Evolutionary conservation across 2,113 vertebrate genomes (phyloP).

Genomic region (Syngnathoides biaculeatus): DNA sequence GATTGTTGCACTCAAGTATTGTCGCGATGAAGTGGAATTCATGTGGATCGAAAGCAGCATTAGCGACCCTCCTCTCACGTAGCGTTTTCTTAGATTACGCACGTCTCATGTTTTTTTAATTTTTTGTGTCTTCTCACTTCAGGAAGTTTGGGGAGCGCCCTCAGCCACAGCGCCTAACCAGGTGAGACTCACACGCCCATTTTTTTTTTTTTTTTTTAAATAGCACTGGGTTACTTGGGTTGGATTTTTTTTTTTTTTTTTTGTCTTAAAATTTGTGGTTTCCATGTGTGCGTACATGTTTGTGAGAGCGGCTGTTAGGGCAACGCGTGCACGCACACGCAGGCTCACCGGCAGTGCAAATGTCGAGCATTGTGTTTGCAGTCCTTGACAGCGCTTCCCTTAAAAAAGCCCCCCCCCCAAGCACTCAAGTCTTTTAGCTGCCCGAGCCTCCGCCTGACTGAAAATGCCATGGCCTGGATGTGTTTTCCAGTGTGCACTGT

Average conservation of each 20-base stretch:
- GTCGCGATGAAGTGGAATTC: neutral
- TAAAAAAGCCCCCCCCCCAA: constrained; percentile 43
- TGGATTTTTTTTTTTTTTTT: too few relatives aligned
- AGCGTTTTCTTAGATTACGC: neutral
- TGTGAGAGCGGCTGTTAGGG: neutral
- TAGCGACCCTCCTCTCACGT: neutral
- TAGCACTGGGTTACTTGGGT: too few relatives aligned
- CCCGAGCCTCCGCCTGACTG: constrained; percentile 18
- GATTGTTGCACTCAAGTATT: neutral
- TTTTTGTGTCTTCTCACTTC: constrained; percentile 54
- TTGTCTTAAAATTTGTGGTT: too few relatives aligned
- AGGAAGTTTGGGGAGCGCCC: constrained; percentile 99
- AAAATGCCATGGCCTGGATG: neutral
- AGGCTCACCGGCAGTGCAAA: constrained; percentile 12
- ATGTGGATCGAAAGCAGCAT: neutral
- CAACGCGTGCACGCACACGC: constrained; percentile 7
- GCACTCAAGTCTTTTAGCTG: constrained; percentile 25
- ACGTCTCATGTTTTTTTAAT: neutral
- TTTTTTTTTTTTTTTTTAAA: neutral
- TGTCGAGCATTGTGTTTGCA: constrained; percentile 53
- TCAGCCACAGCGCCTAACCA: constrained; percentile 97
- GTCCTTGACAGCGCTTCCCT: constrained; percentile 52
- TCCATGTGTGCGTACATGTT: too few relatives aligned
- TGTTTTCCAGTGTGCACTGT: neutral
- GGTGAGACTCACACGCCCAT: constrained; percentile 72